Conservation (phyloP, 2,797 vertebrate genomes). For the Sandelia bainsii region DNA sequence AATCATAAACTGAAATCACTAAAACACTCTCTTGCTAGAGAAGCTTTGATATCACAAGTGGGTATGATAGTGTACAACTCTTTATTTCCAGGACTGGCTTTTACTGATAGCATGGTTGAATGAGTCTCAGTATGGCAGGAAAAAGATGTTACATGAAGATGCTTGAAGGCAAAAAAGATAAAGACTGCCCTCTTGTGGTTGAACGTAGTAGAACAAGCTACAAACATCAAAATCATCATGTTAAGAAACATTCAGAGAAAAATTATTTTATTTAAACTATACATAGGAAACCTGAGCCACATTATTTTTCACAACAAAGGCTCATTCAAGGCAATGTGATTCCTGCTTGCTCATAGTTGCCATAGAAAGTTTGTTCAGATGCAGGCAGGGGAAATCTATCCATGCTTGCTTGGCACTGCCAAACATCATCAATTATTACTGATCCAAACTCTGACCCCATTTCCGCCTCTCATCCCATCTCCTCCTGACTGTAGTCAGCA, state of each 20-base stretch:
- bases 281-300: neutral
- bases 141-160: neutral
- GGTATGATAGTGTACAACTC: neutral
- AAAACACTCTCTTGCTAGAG: neutral
- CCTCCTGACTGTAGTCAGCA: conserved; percentile 38
- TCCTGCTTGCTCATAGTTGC: conserved; percentile 7
- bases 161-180: conserved; percentile 2
- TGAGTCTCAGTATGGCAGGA: neutral
- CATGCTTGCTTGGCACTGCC: conserved; percentile 35
- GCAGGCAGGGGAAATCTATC: conserved; percentile 26
- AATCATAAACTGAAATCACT: neutral
- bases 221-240: neutral
- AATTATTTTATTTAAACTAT: neutral
- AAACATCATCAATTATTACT: conserved; percentile 77
- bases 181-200: conserved; percentile 69
- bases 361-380: conserved; percentile 11
- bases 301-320: neutral
- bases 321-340: neutral
- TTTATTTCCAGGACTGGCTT: neutral
- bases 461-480: conserved; percentile 50
- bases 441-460: conserved; percentile 63
- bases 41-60: neutral
- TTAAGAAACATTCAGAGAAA: neutral
- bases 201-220: neutral
- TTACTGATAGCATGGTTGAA: neutral